These are phyloP conservation scores for Parnassius apollo DNA, from an alignment of 2,888 invertebrate species.

Conservation along the genomic window DNA sequence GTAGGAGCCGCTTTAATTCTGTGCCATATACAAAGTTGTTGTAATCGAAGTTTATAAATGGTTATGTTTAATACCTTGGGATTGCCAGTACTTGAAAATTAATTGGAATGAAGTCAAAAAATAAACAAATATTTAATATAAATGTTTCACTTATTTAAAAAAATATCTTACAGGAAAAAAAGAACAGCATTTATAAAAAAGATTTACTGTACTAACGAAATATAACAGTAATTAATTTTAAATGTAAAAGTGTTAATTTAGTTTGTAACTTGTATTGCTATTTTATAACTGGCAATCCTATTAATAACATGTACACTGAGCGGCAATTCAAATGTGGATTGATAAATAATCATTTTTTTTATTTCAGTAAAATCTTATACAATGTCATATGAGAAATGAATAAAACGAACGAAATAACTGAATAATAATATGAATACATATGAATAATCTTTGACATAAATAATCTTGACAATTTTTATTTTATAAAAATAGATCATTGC, in stretches of 20 bases:
- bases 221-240: too few relatives aligned
- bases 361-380: too few relatives aligned
- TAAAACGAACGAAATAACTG: neutral
- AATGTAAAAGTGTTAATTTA: too few relatives aligned
- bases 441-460: neutral
- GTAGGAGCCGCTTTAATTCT: slow-evolving; percentile 73
- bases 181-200: too few relatives aligned
- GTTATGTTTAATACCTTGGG: neutral
- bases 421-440: too few relatives aligned
- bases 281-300: slow-evolving; percentile 10
- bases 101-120: too few relatives aligned
- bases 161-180: too few relatives aligned
- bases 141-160: too few relatives aligned
- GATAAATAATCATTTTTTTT: too few relatives aligned
- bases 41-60: neutral
- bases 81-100: slow-evolving; percentile 2
- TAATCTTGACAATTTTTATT: neutral
- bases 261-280: too few relatives aligned
- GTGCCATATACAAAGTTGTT: slow-evolving; percentile 28
- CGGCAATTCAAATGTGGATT: neutral
- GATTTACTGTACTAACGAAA: too few relatives aligned
- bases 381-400: neutral
- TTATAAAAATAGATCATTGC: neutral
- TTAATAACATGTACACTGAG: slow-evolving; percentile 19
- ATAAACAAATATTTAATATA: too few relatives aligned